Conservation (phyloP, 2,797 vertebrate species). For the Crypturellus tataupa region DNA sequence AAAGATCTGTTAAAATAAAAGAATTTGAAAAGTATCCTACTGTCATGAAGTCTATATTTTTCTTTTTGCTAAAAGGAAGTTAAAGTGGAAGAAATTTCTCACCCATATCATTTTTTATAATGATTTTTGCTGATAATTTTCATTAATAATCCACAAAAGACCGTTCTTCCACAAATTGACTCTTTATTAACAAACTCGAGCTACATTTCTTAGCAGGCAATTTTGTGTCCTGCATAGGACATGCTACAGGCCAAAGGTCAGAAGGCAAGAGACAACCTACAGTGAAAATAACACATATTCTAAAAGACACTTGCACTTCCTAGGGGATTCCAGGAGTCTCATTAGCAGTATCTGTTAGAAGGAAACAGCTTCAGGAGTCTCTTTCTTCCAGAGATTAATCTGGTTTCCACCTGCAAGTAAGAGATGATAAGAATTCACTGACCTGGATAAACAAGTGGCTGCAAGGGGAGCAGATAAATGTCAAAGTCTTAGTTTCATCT, state of each 20-base stretch:
- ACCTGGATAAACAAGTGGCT: not conserved
- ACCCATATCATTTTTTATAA: not conserved
- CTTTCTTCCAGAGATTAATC: slow-evolving; percentile 1
- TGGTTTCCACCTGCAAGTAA: slow-evolving; percentile 10
- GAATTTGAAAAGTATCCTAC: not conserved
- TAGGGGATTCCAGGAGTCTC: not conserved
- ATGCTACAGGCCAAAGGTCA: not conserved
- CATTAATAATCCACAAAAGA: not conserved
- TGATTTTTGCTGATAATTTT: not conserved
- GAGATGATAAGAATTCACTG: not conserved
- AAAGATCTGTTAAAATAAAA: not conserved
- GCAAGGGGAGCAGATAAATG: not conserved
- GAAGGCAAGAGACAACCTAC: not conserved
- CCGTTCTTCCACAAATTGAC: not conserved
- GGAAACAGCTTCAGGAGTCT: slow-evolving; percentile 5
- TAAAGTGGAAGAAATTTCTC: not conserved
- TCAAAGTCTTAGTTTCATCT: not conserved
- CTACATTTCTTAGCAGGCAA: not conserved
- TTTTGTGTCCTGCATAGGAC: not conserved
- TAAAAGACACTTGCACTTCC: not conserved
- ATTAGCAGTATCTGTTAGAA: not conserved
- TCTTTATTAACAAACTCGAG: not conserved
- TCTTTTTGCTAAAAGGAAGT: not conserved
- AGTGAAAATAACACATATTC: not conserved
- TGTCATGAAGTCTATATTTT: not conserved